Percentiles rank a stretch among this genome's conserved stretches.
phyloP scores from a whole-genome alignment of 2,113 vertebrate species.

The Embiotoca jacksoni region DNA sequence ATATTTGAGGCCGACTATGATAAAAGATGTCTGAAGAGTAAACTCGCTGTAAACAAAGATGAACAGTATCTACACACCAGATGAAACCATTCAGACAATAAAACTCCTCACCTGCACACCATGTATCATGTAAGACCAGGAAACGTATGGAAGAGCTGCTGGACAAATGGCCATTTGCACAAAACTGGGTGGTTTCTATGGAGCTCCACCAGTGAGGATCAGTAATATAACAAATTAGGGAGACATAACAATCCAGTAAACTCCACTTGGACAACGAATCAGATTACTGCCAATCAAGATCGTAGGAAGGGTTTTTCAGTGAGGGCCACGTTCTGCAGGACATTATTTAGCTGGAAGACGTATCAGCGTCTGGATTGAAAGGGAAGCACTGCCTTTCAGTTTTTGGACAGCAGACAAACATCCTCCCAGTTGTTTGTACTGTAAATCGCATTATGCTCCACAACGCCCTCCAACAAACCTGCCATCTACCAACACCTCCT shows the following conservation, averaged over 20 bases:
- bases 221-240: conserved; percentile 5
- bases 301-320: not conserved
- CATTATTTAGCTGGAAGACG: conserved; percentile 24
- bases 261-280: conserved; percentile 15
- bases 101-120: not conserved
- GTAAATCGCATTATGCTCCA: conserved; percentile 86
- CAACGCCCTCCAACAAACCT: conserved; percentile 91
- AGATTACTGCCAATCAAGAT: conserved; percentile 11
- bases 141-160: conserved; percentile 26
- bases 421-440: conserved; percentile 74
- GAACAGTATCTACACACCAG: no score
- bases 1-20: no score
- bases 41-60: no score
- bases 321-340: conserved; percentile 16
- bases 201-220: not conserved
- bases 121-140: not conserved
- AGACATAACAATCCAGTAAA: conserved; percentile 6
- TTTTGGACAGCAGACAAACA: conserved; percentile 74
- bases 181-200: conserved; percentile 12
- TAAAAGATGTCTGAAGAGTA: not conserved
- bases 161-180: conserved; percentile 5
- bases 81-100: no score
- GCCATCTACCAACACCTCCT: conserved; percentile 90
- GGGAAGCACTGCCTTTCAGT: conserved; percentile 43
- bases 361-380: conserved; percentile 16